Evolutionary conservation across 1,140 invertebrate species (phyloP).

Genomic region (Drosophila chauvacae): DNA sequence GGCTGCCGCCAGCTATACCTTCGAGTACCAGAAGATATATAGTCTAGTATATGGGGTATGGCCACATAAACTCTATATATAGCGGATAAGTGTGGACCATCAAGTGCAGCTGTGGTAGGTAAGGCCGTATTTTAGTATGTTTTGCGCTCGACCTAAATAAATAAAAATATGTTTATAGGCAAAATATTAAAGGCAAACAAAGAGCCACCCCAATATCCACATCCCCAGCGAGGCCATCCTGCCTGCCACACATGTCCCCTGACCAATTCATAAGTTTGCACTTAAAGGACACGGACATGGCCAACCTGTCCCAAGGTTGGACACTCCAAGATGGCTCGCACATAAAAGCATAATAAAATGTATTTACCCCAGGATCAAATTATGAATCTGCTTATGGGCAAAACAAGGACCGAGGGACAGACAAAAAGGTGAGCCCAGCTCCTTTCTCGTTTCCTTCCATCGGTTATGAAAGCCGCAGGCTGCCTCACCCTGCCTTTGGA

Average conservation of each 20-base stretch:
- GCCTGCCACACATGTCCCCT: conserved; percentile 56
- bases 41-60: conserved; percentile 3
- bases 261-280: conserved; percentile 78
- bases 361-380: conserved; percentile 84
- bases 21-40: conserved; percentile 14
- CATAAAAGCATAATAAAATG: conserved; percentile 84
- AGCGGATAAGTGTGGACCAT: conserved; percentile 40
- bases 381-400: conserved; percentile 80
- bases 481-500: conserved; percentile 27
- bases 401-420: conserved; percentile 46
- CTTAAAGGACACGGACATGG: conserved; percentile 69
- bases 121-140: conserved; percentile 67
- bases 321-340: conserved; percentile 69
- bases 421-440: conserved; percentile 72
- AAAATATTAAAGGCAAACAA: conserved; percentile 84
- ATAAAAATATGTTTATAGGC: conserved; percentile 84
- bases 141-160: conserved; percentile 80
- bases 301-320: conserved; percentile 77
- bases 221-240: conserved; percentile 5
- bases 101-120: conserved; percentile 59
- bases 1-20: conserved; percentile 42
- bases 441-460: conserved; percentile 30
- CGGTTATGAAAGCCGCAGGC: conserved; percentile 76
- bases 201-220: conserved; percentile 16
- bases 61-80: conserved; percentile 40